Conservation (phyloP, 2,888 invertebrate genomes). For the Idaea biselata region DNA sequence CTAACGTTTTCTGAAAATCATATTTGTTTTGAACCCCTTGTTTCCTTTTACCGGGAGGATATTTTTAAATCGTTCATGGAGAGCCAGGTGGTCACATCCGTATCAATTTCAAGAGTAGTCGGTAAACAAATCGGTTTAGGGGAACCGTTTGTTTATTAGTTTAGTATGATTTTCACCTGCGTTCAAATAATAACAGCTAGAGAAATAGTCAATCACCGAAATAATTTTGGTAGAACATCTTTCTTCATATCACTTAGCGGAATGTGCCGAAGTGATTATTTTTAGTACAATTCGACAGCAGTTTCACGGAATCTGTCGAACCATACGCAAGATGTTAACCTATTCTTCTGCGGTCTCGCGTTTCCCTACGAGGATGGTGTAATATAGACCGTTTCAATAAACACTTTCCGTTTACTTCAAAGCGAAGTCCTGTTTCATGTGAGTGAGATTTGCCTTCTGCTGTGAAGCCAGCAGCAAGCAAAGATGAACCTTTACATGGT, state of each 20-base stretch:
- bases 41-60: slow-evolving; percentile 33
- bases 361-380: slow-evolving; percentile 48
- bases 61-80: slow-evolving; percentile 29
- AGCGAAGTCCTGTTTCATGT: slow-evolving; percentile 46
- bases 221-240: slow-evolving; percentile 10
- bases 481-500: background rate
- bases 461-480: background rate
- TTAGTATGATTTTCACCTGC: slow-evolving; percentile 12
- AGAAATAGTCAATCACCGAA: background rate
- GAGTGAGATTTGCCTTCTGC: slow-evolving; percentile 64
- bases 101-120: slow-evolving; percentile 17
- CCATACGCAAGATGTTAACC: slow-evolving; percentile 47
- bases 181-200: slow-evolving; percentile 1
- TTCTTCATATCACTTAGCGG: background rate
- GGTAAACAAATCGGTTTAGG: slow-evolving; percentile 35
- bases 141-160: slow-evolving; percentile 13
- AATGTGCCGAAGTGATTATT: slow-evolving; percentile 22
- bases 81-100: slow-evolving; percentile 44
- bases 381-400: slow-evolving; percentile 57
- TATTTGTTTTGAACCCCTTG: slow-evolving; percentile 25
- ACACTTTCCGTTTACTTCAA: slow-evolving; percentile 61
- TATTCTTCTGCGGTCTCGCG: slow-evolving; percentile 40
- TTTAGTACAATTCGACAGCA: slow-evolving; percentile 18
- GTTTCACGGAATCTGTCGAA: slow-evolving; percentile 28
- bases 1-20: slow-evolving; percentile 23